Evolutionary conservation across 2,113 vertebrate species (phyloP).

Genomic region (Callopanchax toddi): DNA sequence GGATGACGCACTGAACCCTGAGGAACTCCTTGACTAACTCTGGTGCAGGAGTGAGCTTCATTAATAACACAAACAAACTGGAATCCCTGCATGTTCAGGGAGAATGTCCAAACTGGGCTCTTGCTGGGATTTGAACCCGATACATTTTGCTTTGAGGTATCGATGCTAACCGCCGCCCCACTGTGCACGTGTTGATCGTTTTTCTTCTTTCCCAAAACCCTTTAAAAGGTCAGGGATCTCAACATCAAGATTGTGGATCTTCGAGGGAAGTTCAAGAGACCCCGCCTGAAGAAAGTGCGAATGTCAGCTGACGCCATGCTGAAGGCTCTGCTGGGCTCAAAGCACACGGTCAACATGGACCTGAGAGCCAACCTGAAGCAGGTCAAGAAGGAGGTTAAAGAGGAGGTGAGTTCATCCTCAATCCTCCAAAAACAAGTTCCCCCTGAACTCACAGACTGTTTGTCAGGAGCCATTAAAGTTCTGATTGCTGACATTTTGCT

Average conservation of each 20-base stretch:
- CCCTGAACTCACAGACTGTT: not conserved
- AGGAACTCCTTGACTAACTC: too few species aligned
- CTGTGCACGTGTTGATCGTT: too few species aligned
- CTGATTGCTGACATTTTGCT: not conserved
- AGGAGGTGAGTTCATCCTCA: slow-evolving; percentile 84
- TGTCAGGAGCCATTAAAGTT: not conserved
- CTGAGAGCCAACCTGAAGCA: slow-evolving; percentile 97
- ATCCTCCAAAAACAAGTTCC: too few species aligned
- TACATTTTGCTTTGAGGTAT: too few species aligned
- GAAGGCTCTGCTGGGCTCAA: slow-evolving; percentile 94
- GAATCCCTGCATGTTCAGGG: too few species aligned
- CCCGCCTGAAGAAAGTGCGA: slow-evolving; percentile 90
- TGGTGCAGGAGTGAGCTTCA: too few species aligned
- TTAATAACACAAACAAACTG: too few species aligned
- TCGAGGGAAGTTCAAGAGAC: slow-evolving; percentile 45
- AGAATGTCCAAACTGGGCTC: too few species aligned
- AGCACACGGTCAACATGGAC: slow-evolving; percentile 99
- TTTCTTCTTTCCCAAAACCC: not conserved
- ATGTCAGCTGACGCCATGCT: slow-evolving; percentile 99
- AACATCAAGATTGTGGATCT: slow-evolving; percentile 83
- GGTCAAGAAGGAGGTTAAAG: slow-evolving; percentile 98
- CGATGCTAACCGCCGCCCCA: too few species aligned
- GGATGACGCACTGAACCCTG: too few species aligned
- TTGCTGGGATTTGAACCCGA: too few species aligned
- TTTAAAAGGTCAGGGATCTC: slow-evolving; percentile 89